Base-by-base conservation (phyloP, 2,888 invertebrate species). In the Smittia sp. region DNA sequence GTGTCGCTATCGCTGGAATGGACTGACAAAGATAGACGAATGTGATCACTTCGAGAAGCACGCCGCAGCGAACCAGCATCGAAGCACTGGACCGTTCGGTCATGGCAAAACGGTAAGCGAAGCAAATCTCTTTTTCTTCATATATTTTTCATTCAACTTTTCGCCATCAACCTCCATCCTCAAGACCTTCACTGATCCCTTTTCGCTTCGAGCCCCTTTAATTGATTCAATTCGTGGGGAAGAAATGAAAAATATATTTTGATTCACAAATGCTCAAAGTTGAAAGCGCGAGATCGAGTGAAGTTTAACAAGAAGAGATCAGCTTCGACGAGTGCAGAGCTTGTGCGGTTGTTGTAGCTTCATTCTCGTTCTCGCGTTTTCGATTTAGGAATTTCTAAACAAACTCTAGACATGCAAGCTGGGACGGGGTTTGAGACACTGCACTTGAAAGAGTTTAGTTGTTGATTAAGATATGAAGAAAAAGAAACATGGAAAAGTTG, bases 41-140 rank as follows among this genome's bases (percentile, higher is more conserved):
- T 92, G 94, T 78, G 87, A 92, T 38, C 93, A 94, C 80, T 94
- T 93, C 81, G 95, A 95, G 79, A 92, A 93, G 79, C 87, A 89
- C 84, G 86, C 89, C 74, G 85, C 88, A 78, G 87, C 85, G 76
- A 81, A 89, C 78, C 84, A 86, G 78, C 84, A 87, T 79, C 84
- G 85, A 76, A 79, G 85, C 79, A 79, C 81, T 75, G 79, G 83
- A 27, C 82, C 82, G 1, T 82, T 80, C 75, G 82, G 83, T 2
- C 81, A 82, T 76, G 83, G 81, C 24, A 80, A 81, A 77, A 82
- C 83, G 76, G 81, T 82, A 79, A 81, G 82, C 79, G n/a, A 2
- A 46, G n/a, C 32, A 32, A 32, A 32, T 46, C n/a, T 20, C n/a
- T 38, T 11, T 13, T 6, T 38, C 38, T 39, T 38, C 41, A 39